Evolutionary conservation across 2,888 invertebrate genomes (phyloP), one percentile per base, ranked within the genome.

Genomic region (Eilema sororculum): DNA sequence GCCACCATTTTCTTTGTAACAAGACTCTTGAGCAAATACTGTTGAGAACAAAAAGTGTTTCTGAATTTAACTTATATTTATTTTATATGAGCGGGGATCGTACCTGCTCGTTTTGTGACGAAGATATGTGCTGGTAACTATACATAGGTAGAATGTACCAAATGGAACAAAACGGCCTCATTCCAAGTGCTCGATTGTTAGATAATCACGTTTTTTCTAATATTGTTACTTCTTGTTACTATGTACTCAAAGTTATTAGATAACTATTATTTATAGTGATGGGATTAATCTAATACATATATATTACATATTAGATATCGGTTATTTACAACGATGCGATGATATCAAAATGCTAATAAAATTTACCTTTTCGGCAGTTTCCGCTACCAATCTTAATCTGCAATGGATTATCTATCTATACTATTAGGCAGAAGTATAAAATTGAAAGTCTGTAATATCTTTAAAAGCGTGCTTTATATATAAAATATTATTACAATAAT

Each of bases 261-360:
- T 52, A 52, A n/a, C 20, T n/a, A n/a, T 52, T 52, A 52, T 52
- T 46, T 52, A 52, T 52, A 52, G 52, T 52, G 52, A n/a, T n/a
- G 52, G n/a, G 9, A 8, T 52, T 52, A 52, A n/a, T 8, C 4
- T 52, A 52, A n/a, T 52, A n/a, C 8, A 5, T n/a, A 9, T n/a
- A n/a, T n/a, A 41, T 41, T 16, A 41, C 16, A 4, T 41, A 41
- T 41, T 3, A 41, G 41, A 41, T 41, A 46, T 20, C 52, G n/a
- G 20, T 52, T 52, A 52, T 52, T n/a, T 52, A n/a, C 8, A 52
- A 16, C 8, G n/a, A 52, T 52, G 2, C 13, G 4, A 16, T 41
- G 16, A 41, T 41, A 46, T 46, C 20, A 46, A 46, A 20, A 46
- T 20, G 6, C 13, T 46, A 16, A 46, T 46, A 46, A 46, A 46